Evolutionary conservation across 1,140 invertebrate genomes (phyloP).

Genomic region (Brachionus manjavacas): DNA sequence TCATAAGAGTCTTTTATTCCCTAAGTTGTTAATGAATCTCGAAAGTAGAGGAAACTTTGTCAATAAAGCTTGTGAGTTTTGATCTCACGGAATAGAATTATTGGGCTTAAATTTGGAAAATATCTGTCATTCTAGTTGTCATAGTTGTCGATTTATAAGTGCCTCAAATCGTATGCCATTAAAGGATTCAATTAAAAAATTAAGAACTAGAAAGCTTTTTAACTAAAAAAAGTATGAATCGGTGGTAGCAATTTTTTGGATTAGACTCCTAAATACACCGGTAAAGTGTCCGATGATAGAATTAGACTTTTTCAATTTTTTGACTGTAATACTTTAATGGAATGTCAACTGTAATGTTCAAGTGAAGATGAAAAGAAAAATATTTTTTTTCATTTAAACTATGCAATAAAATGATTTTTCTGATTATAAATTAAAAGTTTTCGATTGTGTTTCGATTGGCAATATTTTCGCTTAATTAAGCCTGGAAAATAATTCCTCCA

Average conservation of each 20-base stretch:
- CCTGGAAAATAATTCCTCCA: neutral
- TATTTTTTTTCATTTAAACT: neutral
- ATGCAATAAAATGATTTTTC: neutral
- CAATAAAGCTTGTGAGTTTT: neutral
- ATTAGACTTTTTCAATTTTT: neutral
- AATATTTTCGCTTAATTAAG: conserved; percentile 28
- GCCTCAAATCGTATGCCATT: conserved; percentile 14
- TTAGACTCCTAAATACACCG: neutral
- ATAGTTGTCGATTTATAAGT: conserved; percentile 29
- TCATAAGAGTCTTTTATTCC: neutral
- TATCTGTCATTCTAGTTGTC: conserved; percentile 28
- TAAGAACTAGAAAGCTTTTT: conserved; percentile 10
- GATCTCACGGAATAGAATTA: neutral
- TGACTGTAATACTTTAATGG: neutral
- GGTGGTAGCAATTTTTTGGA: neutral
- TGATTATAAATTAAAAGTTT: neutral
- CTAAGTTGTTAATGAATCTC: neutral
- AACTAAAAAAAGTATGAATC: neutral
- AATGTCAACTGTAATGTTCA: neutral
- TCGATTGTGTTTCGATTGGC: conserved; percentile 10
- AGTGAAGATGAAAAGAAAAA: neutral
- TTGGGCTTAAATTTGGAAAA: conserved; percentile 2
- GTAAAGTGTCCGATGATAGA: neutral
- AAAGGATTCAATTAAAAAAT: conserved; percentile 37
- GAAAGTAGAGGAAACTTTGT: neutral